phyloP scores from a whole-genome alignment of 2,113 vertebrate species.

The Callionymus lyra region DNA sequence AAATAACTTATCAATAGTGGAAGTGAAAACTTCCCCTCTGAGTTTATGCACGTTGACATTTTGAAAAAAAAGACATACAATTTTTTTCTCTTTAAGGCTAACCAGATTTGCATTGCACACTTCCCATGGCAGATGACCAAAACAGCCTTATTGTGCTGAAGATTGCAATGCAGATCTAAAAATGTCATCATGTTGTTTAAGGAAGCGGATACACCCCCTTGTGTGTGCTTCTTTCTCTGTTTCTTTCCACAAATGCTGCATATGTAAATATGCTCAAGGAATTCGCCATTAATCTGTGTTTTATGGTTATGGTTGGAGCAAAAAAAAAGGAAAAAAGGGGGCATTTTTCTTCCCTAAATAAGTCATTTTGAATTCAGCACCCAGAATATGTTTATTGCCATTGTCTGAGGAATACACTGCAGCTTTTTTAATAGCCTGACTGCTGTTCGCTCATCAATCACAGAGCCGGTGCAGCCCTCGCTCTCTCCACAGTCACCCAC shows the following conservation, averaged over 20 bases:
- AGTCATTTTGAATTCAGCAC: conserved; percentile 63
- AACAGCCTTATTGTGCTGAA: too few relatives aligned
- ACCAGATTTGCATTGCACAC: too few relatives aligned
- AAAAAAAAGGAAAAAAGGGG: conserved; percentile 26
- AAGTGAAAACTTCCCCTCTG: too few relatives aligned
- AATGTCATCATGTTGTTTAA: too few relatives aligned
- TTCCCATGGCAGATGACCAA: too few relatives aligned
- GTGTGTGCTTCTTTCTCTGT: conserved; percentile 2
- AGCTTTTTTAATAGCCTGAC: conserved; percentile 69
- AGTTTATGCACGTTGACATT: too few relatives aligned
- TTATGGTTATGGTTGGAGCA: conserved; percentile 48
- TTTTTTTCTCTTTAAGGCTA: too few relatives aligned
- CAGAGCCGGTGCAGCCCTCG: conserved; percentile 69
- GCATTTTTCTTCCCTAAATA: conserved; percentile 57
- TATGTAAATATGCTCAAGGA: conserved; percentile 37
- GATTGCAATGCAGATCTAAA: too few relatives aligned
- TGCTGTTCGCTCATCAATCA: conserved; percentile 84
- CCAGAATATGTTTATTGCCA: conserved; percentile 74
- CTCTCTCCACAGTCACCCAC: conserved; percentile 72
- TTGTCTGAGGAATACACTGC: conserved; percentile 71
- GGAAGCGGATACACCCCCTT: background rate
- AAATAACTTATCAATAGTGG: too few relatives aligned
- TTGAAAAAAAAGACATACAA: too few relatives aligned
- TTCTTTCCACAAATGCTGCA: background rate
- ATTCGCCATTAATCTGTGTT: conserved; percentile 51